phyloP scores from a whole-genome alignment of 2,888 invertebrate species.

The Xestia ashworthii region DNA sequence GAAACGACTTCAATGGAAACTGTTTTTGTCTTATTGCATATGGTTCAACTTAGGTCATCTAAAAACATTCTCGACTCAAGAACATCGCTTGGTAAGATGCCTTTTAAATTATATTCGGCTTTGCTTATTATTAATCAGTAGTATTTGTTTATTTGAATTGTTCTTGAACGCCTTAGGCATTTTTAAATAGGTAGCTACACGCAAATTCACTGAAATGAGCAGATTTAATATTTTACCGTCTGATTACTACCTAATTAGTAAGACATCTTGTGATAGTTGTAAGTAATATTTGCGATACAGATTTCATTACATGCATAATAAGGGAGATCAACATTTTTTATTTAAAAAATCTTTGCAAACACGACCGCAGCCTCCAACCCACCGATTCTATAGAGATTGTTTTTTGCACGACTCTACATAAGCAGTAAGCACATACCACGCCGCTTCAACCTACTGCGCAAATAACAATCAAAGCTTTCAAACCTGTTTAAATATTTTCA shows the following conservation, averaged over 20 bases:
- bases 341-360: background rate
- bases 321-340: background rate
- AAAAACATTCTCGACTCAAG: conserved; percentile 30
- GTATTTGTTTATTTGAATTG: background rate
- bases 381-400: conserved; percentile 13
- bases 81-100: conserved; percentile 17
- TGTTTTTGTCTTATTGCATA: conserved; percentile 43
- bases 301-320: background rate
- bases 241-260: background rate
- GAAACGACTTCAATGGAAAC: conserved; percentile 49
- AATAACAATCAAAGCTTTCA: conserved; percentile 60
- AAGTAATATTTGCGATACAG: background rate
- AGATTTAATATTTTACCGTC: background rate
- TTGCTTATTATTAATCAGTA: background rate
- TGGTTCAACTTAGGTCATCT: conserved; percentile 53
- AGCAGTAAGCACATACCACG: conserved; percentile 23
- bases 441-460: conserved; percentile 27
- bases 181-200: background rate
- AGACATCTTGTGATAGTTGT: background rate
- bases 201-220: background rate
- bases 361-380: background rate
- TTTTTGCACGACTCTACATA: conserved; percentile 37
- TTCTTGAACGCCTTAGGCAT: background rate
- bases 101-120: conserved; percentile 18
- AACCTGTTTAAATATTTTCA: conserved; percentile 61